These are phyloP conservation scores for Monochamus saltuarius DNA, from an alignment of 1,140 invertebrate species.

Conservation along the genomic window DNA sequence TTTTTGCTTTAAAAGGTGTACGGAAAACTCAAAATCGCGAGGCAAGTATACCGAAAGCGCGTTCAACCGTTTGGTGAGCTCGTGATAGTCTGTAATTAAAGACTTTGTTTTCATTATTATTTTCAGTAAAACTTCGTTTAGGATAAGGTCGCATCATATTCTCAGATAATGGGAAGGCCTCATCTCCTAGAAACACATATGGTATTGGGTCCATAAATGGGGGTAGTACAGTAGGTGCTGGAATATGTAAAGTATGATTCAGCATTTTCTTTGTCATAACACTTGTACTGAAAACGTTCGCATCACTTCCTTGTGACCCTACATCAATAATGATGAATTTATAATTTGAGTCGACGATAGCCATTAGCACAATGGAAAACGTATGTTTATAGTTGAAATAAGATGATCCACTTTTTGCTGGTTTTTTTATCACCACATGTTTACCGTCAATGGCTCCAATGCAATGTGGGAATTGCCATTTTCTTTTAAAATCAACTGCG, in stretches of 20 bases:
- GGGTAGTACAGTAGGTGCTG: conserved; percentile 11
- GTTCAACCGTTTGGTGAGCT: conserved; percentile 25
- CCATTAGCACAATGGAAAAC: conserved; percentile 51
- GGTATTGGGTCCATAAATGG: conserved; percentile 4
- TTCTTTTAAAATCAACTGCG: conserved; percentile 32
- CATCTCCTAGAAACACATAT: conserved; percentile 44
- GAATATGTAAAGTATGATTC: conserved; percentile 15
- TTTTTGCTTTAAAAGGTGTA: conserved; percentile 23
- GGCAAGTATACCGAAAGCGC: conserved; percentile 23
- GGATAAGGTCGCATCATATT: conserved; percentile 54
- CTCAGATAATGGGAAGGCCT: conserved; percentile 51
- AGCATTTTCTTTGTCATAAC: conserved; percentile 8
- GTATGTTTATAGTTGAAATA: conserved; percentile 52
- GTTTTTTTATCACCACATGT: conserved; percentile 49
- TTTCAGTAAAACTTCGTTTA: conserved; percentile 36
- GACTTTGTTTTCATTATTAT: conserved; percentile 29
- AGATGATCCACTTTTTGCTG: conserved; percentile 45
- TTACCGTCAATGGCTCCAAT: conserved; percentile 54
- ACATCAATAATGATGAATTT: conserved; percentile 36
- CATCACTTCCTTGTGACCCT: conserved; percentile 20
- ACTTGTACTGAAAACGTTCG: conserved; percentile 15
- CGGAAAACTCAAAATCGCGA: conserved; percentile 25
- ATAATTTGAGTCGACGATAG: conserved; percentile 50
- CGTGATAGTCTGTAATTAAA: conserved; percentile 23
- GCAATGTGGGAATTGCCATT: conserved; percentile 49